Percentiles rank a stretch among this genome's conserved stretches.
These are phyloP conservation scores for Macrosiphum euphorbiae DNA, from an alignment of 2,888 invertebrate genomes.

Conservation along the genomic window DNA sequence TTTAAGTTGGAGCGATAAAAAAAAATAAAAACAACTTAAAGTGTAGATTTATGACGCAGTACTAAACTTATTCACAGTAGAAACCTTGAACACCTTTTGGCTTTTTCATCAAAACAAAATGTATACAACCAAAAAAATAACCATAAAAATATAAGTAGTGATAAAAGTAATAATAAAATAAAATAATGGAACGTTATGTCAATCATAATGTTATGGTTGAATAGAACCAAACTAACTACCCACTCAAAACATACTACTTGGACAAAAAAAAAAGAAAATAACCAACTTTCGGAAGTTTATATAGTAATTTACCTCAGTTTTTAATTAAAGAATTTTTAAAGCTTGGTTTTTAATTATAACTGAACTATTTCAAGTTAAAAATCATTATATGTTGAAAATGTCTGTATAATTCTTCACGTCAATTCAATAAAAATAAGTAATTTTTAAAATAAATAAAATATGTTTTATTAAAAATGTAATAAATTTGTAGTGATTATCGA, in stretches of 20 bases:
- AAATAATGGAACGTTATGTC: slow-evolving; percentile 54
- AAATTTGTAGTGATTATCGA: too few species aligned
- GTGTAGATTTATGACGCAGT: slow-evolving; percentile 33
- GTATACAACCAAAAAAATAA: neutral
- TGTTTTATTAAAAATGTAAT: too few species aligned
- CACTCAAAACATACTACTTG: slow-evolving; percentile 3
- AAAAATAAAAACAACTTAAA: neutral
- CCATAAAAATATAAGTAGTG: slow-evolving; percentile 52
- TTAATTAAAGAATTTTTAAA: neutral
- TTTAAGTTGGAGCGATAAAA: neutral
- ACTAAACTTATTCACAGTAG: neutral
- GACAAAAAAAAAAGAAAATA: slow-evolving; percentile 22
- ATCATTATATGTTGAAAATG: neutral
- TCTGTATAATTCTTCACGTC: neutral
- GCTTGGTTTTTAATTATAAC: neutral
- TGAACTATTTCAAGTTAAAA: neutral
- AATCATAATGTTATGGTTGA: slow-evolving; percentile 49
- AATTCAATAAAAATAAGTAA: neutral
- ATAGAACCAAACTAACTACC: slow-evolving; percentile 47
- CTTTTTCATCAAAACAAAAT: neutral
- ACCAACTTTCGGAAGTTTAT: slow-evolving; percentile 34
- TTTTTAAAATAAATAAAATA: too few species aligned
- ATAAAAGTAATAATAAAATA: slow-evolving; percentile 57
- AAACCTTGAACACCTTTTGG: slow-evolving; percentile 33
- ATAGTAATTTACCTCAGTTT: neutral